phyloP scores from a whole-genome alignment of 1,140 invertebrate species.

The Leptoteleia sp. region DNA sequence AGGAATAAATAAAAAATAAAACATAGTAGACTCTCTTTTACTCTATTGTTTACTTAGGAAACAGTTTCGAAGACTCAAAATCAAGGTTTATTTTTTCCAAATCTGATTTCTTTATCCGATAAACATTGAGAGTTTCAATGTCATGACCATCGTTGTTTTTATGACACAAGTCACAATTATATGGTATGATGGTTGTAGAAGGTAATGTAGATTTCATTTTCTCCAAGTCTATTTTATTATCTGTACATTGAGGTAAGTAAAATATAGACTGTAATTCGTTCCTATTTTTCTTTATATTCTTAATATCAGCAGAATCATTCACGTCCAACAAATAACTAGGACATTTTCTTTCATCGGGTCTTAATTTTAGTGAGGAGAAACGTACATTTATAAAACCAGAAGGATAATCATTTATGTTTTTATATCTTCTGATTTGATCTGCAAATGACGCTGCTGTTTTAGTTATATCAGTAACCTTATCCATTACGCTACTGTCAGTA shows the following conservation, averaged over 20 bases:
- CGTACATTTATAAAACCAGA: slow-evolving; percentile 53
- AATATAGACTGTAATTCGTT: slow-evolving; percentile 34
- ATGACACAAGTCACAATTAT: slow-evolving; percentile 42
- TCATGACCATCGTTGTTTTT: slow-evolving; percentile 35
- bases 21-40: slow-evolving; percentile 25
- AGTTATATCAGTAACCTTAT: slow-evolving; percentile 5
- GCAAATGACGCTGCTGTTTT: not conserved
- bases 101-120: slow-evolving; percentile 49
- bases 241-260: slow-evolving; percentile 42
- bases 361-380: slow-evolving; percentile 36
- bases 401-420: slow-evolving; percentile 22
- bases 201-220: slow-evolving; percentile 30
- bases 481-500: not conserved
- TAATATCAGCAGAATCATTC: slow-evolving; percentile 3
- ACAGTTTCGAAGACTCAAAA: slow-evolving; percentile 49
- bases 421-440: slow-evolving; percentile 9
- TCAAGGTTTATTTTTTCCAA: slow-evolving; percentile 38
- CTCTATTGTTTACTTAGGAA: slow-evolving; percentile 30
- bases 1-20: slow-evolving; percentile 39
- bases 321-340: slow-evolving; percentile 44
- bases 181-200: slow-evolving; percentile 44
- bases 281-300: slow-evolving; percentile 9
- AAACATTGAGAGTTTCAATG: slow-evolving; percentile 39
- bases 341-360: slow-evolving; percentile 50
- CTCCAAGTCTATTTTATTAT: slow-evolving; percentile 49